These are phyloP conservation scores for Eilema griseolum DNA, from an alignment of 2,888 invertebrate genomes.

Conservation along the genomic window DNA sequence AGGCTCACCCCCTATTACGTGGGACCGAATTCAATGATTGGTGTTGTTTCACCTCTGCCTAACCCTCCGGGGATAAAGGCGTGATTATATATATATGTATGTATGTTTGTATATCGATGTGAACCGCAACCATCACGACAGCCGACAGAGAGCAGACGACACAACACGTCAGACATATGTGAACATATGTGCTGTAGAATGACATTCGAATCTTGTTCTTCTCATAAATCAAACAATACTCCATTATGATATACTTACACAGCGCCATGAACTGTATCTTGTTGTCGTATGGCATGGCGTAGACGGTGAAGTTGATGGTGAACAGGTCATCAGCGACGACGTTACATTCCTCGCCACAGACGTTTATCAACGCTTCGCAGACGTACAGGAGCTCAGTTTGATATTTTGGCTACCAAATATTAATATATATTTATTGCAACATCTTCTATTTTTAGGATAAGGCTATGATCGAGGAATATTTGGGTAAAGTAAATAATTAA, in stretches of 20 bases:
- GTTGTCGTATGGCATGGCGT: constrained; percentile 77
- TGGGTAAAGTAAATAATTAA: too few relatives aligned
- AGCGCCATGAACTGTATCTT: constrained; percentile 77
- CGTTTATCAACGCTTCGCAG: constrained; percentile 81
- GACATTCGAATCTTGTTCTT: not conserved
- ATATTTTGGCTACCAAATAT: constrained; percentile 78
- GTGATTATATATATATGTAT: too few relatives aligned
- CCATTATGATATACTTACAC: constrained; percentile 65
- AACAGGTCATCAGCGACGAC: constrained; percentile 73
- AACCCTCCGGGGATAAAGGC: too few relatives aligned
- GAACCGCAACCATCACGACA: too few relatives aligned
- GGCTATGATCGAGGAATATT: not conserved
- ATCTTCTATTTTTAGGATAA: not conserved
- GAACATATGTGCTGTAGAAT: too few relatives aligned
- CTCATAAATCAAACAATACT: not conserved
- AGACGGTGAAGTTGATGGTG: constrained; percentile 75
- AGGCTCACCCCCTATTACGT: too few relatives aligned
- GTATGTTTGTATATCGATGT: too few relatives aligned
- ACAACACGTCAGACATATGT: too few relatives aligned
- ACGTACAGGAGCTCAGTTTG: constrained; percentile 87
- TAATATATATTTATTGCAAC: not conserved
- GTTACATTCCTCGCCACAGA: constrained; percentile 78
- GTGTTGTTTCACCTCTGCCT: too few relatives aligned
- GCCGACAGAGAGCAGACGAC: too few relatives aligned
- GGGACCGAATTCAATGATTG: too few relatives aligned